Percentiles rank a stretch among this genome's conserved stretches.
Evolutionary conservation across 2,888 invertebrate species (phyloP).

Genomic region (Caenorhabditis afra): DNA sequence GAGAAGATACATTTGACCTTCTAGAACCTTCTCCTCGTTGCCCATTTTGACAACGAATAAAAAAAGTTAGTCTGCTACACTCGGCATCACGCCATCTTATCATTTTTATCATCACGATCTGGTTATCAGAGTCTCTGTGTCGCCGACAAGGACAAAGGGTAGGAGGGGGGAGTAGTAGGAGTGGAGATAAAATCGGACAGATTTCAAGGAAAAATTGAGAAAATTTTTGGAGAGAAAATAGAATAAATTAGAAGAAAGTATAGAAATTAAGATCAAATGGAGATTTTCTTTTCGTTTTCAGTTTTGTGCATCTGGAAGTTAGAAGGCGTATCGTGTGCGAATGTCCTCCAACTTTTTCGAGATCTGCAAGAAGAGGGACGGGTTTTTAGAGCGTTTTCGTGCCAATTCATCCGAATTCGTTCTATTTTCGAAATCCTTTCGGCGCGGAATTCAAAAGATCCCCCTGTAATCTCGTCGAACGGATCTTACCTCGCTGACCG

Average conservation of each 20-base stretch:
- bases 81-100: conserved; percentile 44
- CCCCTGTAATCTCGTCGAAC: not conserved
- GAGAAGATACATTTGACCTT: not conserved
- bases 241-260: conserved; percentile 8
- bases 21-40: not conserved
- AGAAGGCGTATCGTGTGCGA: conserved; percentile 98
- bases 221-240: not conserved
- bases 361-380: conserved; percentile 83
- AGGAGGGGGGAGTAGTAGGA: conserved; percentile 16
- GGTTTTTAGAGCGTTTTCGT: not conserved
- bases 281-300: too few species aligned
- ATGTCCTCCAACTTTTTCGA: conserved; percentile 99
- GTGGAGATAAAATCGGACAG: not conserved
- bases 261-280: conserved; percentile 17
- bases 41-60: not conserved
- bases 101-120: conserved; percentile 36
- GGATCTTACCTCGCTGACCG: conserved; percentile 88
- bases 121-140: conserved; percentile 38
- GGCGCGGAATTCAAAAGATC: too few species aligned
- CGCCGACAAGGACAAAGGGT: conserved; percentile 2
- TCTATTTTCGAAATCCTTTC: conserved; percentile 3
- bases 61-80: conserved; percentile 26
- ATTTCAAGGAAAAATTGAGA: not conserved
- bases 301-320: conserved; percentile 81
- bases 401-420: not conserved